Evolutionary conservation across 2,797 vertebrate genomes (phyloP).

Genomic region (Sebastes baramenuke): DNA sequence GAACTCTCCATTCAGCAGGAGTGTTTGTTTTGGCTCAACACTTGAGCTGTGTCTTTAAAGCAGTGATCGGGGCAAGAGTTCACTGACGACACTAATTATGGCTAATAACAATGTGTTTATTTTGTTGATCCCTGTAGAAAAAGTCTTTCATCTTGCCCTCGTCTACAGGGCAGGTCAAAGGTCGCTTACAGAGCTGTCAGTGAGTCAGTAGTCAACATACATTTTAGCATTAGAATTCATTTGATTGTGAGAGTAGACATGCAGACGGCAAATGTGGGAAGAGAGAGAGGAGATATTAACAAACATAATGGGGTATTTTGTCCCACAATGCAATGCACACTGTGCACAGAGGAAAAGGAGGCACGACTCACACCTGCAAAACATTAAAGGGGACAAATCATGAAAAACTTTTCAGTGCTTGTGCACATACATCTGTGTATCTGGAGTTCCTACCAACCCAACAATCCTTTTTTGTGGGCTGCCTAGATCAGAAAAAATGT

Average conservation of each 20-base stretch:
- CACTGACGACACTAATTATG: not conserved
- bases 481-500: no score
- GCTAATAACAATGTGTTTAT: not conserved
- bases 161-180: not conserved
- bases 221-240: not conserved
- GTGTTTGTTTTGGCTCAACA: constrained; percentile 55
- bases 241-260: not conserved
- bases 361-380: not conserved
- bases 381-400: not conserved
- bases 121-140: constrained; percentile 9
- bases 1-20: constrained; percentile 41
- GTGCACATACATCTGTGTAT: not conserved
- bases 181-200: not conserved
- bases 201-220: not conserved
- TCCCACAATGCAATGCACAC: not conserved
- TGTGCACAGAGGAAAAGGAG: not conserved
- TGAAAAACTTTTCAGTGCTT: not conserved
- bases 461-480: not conserved
- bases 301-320: not conserved
- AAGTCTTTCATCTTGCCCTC: not conserved
- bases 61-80: not conserved
- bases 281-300: not conserved
- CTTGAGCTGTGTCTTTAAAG: not conserved
- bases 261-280: not conserved
- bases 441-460: not conserved